A percentile compares a stretch with the other conserved stretches of the same genome.
Evolutionary conservation across 2,888 invertebrate genomes (phyloP).

Genomic region (Eugnorisma glareosa): DNA sequence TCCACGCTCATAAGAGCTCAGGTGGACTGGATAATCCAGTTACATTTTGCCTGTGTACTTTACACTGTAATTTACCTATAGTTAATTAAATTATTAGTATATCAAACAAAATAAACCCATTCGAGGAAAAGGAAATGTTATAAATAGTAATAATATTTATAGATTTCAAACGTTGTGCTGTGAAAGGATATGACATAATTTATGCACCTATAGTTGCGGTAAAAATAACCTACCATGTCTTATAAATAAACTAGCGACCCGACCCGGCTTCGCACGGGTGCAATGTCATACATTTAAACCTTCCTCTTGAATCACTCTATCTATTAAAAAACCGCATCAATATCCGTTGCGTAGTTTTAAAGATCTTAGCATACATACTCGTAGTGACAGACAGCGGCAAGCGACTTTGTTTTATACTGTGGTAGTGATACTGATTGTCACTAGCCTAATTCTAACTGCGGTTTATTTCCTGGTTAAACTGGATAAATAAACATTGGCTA

Average conservation of each 20-base stretch:
- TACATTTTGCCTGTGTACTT: neutral
- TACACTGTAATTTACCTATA: neutral
- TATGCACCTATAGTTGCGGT: neutral
- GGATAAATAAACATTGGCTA: neutral
- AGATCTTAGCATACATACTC: too few relatives aligned
- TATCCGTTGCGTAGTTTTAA: too few relatives aligned
- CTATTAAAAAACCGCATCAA: too few relatives aligned
- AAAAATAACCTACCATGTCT: too few relatives aligned
- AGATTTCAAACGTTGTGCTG: neutral
- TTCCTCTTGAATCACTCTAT: too few relatives aligned
- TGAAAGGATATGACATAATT: constrained; percentile 16
- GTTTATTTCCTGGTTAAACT: neutral
- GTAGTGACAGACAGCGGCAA: too few relatives aligned
- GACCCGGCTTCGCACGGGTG: too few relatives aligned
- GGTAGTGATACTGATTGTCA: neutral
- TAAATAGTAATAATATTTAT: constrained; percentile 19
- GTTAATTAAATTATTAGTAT: neutral
- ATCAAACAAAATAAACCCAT: constrained; percentile 4
- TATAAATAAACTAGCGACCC: too few relatives aligned
- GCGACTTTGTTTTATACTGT: too few relatives aligned
- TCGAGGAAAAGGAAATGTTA: constrained; percentile 18
- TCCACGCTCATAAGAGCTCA: neutral
- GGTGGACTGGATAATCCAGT: neutral
- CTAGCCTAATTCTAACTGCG: neutral
- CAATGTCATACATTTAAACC: too few relatives aligned